Conservation (phyloP, 2,888 invertebrate genomes). For the Parnassius glacialis region DNA sequence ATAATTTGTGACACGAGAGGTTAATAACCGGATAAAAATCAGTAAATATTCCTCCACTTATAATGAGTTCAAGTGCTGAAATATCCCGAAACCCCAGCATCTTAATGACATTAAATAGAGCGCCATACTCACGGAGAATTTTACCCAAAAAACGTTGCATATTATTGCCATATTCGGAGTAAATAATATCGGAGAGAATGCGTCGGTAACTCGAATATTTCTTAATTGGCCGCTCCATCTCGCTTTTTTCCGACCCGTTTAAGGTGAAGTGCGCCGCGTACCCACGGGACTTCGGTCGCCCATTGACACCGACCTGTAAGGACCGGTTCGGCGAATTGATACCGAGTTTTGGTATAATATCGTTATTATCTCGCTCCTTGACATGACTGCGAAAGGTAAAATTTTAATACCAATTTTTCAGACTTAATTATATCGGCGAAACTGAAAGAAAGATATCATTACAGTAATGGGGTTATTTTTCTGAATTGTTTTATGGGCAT, state of each 20-base stretch:
- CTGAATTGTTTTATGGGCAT: background rate
- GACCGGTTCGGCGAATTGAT: conserved; percentile 34
- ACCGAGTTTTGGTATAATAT: conserved; percentile 34
- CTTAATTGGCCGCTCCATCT: conserved; percentile 23
- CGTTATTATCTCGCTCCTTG: conserved; percentile 37
- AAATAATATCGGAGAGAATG: conserved; percentile 22
- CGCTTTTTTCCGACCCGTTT: conserved; percentile 45
- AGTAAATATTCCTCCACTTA: conserved; percentile 6
- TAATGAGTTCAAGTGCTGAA: conserved; percentile 24
- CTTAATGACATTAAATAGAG: conserved; percentile 15
- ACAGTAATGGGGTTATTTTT: conserved; percentile 1
- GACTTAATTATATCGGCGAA: conserved; percentile 23
- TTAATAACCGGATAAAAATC: conserved; percentile 12
- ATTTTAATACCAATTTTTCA: conserved; percentile 44
- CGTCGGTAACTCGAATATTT: conserved; percentile 18
- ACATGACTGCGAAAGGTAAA: conserved; percentile 50
- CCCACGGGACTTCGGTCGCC: conserved; percentile 22
- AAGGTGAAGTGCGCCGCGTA: conserved; percentile 31
- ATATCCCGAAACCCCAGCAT: conserved; percentile 11
- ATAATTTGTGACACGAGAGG: conserved; percentile 3
- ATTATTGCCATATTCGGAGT: conserved; percentile 25
- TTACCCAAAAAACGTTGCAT: conserved; percentile 19
- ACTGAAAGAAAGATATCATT: conserved; percentile 7
- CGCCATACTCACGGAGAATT: conserved; percentile 17
- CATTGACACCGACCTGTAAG: conserved; percentile 21